Conservation (phyloP, 2,797 vertebrate species). For the Pyrrhura leucotis region DNA sequence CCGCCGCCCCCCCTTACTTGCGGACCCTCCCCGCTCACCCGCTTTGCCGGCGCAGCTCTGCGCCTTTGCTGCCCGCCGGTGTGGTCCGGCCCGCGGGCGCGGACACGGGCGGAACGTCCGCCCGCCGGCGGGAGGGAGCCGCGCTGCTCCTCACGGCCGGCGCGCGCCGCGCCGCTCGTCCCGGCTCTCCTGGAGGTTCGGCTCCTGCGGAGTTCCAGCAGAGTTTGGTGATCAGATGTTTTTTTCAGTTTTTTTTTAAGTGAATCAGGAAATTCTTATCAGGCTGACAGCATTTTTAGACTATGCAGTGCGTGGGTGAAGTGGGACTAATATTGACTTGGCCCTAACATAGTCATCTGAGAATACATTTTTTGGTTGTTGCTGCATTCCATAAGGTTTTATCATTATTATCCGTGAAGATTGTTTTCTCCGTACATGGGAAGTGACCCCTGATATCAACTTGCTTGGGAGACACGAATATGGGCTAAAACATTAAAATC, state of each 20-base stretch:
- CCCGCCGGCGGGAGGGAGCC: neutral
- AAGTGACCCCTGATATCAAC: slow-evolving; percentile 76
- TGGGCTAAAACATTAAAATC: slow-evolving; percentile 60
- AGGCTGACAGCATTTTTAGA: slow-evolving; percentile 82
- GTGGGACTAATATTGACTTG: slow-evolving; percentile 82
- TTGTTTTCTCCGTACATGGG: slow-evolving; percentile 82
- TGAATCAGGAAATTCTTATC: slow-evolving; percentile 82
- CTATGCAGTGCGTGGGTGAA: slow-evolving; percentile 83
- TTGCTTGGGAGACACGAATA: slow-evolving; percentile 72
- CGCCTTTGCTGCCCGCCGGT: neutral
- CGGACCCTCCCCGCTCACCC: neutral
- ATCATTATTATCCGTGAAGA: slow-evolving; percentile 84
- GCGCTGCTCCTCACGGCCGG: neutral
- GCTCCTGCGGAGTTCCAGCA: neutral
- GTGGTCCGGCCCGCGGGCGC: neutral
- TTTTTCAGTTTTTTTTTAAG: neutral
- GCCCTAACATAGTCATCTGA: slow-evolving; percentile 79
- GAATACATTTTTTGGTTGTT: slow-evolving; percentile 85
- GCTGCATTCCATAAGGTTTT: slow-evolving; percentile 86
- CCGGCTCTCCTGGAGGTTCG: neutral
- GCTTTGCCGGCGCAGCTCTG: neutral
- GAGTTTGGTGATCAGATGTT: slow-evolving; percentile 70
- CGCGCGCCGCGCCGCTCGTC: neutral
- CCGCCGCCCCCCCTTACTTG: neutral
- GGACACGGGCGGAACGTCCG: neutral